These are phyloP conservation scores for Balearica regulorum DNA, from an alignment of 2,797 vertebrate genomes.

Conservation along the genomic window DNA sequence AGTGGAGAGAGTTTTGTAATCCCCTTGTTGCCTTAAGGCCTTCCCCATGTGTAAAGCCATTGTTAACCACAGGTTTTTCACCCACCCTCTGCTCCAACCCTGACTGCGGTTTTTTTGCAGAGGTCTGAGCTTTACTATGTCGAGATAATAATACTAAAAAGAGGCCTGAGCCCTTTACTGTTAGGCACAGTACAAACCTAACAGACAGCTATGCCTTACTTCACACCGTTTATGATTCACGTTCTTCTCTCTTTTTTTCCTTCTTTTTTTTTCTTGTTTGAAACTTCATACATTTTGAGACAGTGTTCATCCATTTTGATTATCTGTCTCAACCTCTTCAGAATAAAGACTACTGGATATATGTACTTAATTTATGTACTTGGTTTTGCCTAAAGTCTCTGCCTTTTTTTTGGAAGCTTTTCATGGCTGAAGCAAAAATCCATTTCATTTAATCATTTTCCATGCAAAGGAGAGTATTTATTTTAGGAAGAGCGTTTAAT, in stretches of 20 bases:
- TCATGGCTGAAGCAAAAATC: neutral
- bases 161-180: neutral
- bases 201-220: neutral
- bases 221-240: neutral
- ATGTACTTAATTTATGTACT: neutral
- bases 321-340: neutral
- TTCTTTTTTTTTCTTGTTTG: neutral
- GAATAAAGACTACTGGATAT: neutral
- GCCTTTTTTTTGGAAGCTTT: neutral
- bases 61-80: neutral
- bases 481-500: neutral
- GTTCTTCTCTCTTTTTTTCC: neutral
- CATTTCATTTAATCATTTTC: neutral
- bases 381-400: neutral
- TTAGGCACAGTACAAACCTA: neutral
- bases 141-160: neutral
- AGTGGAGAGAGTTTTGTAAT: neutral
- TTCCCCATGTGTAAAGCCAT: neutral
- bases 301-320: neutral
- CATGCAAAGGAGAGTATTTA: neutral
- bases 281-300: neutral
- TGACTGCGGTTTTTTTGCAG: neutral
- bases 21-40: neutral
- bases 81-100: neutral
- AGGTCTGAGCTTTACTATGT: neutral